phyloP scores from a whole-genome alignment of 2,797 vertebrate genomes.

The Phalanger gymnotis region DNA sequence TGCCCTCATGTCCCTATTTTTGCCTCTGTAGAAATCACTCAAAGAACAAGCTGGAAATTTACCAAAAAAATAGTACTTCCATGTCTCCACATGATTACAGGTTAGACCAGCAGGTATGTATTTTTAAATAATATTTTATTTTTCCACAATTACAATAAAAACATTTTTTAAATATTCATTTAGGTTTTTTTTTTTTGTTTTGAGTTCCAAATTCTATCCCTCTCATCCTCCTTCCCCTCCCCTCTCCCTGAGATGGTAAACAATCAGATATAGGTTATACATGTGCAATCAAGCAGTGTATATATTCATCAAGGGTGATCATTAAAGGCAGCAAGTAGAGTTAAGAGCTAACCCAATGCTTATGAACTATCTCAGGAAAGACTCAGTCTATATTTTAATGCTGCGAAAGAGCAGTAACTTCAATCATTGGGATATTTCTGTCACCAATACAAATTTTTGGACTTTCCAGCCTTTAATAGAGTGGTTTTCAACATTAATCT shows the following conservation, averaged over 20 bases:
- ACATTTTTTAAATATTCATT: not conserved
- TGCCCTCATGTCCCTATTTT: not conserved
- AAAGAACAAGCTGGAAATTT: not conserved
- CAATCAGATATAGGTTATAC: not conserved
- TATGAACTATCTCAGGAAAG: not conserved
- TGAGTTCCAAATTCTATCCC: not conserved
- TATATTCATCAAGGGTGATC: not conserved
- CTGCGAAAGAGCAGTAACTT: not conserved
- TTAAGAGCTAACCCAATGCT: not conserved
- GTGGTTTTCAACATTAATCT: not conserved
- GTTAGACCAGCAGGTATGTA: not conserved
- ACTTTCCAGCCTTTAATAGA: not conserved
- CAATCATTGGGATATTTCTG: not conserved
- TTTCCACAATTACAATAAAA: not conserved
- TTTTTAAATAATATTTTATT: not conserved
- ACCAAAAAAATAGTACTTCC: not conserved
- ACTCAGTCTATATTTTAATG: not conserved
- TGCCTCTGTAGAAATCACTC: not conserved
- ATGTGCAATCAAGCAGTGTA: not conserved
- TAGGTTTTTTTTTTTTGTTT: not conserved
- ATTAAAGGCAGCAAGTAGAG: not conserved
- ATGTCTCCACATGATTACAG: not conserved
- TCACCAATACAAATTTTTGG: not conserved
- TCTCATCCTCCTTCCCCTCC: not conserved
- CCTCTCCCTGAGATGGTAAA: not conserved